A percentile compares a stretch with the other conserved stretches of the same genome.
Evolutionary conservation across 2,888 invertebrate species (phyloP).

Genomic region (Epinotia nisella): DNA sequence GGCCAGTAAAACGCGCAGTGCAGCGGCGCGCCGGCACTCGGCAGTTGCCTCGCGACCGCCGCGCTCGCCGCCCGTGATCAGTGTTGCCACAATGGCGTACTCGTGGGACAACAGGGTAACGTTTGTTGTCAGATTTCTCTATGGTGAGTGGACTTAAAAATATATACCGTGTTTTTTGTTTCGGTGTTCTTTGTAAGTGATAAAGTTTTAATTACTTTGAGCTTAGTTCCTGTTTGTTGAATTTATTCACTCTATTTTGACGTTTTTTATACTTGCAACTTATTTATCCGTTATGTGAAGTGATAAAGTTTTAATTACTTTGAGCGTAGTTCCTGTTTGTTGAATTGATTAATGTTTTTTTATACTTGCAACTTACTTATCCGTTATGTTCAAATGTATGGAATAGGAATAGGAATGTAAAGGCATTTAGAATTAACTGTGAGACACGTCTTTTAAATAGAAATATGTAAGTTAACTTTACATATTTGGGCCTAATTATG

Average conservation of each 20-base stretch:
- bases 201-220: conserved; percentile 3
- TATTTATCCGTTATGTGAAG: background rate
- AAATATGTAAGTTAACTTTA: too few relatives aligned
- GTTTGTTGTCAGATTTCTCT: conserved; percentile 92
- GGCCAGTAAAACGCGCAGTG: conserved; percentile 48
- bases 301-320: conserved; percentile 7
- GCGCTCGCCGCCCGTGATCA: conserved; percentile 52
- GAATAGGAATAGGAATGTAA: too few relatives aligned
- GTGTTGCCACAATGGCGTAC: conserved; percentile 86
- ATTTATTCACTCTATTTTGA: background rate
- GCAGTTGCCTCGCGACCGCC: conserved; percentile 63
- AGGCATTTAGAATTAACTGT: background rate
- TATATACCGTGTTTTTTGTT: conserved; percentile 1
- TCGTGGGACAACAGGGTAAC: conserved; percentile 93
- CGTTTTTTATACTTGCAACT: background rate
- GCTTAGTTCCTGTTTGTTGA: background rate
- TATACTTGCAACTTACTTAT: background rate
- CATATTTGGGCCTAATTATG: too few relatives aligned
- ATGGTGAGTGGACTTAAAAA: conserved; percentile 86
- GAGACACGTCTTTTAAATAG: background rate
- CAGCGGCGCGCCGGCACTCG: conserved; percentile 65
- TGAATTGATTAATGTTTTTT: background rate
- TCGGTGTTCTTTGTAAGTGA: conserved; percentile 14
- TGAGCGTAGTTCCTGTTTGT: background rate
- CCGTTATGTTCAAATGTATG: background rate